These are phyloP conservation scores for Capitulum mitella DNA, from an alignment of 2,888 invertebrate species.

Conservation along the genomic window DNA sequence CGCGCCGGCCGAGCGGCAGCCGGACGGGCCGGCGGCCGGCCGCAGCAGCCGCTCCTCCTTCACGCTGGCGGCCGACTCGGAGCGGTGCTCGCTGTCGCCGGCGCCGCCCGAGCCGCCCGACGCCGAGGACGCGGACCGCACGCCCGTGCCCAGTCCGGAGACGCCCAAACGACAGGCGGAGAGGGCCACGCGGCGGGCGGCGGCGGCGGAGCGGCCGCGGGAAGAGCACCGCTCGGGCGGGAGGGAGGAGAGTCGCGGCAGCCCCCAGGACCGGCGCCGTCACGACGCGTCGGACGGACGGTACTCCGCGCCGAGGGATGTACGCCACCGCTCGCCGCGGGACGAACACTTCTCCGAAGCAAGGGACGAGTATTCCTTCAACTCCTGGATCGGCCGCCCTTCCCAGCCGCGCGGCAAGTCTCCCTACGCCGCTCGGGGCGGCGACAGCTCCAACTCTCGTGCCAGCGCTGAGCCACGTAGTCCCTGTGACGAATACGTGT, in stretches of 20 bases:
- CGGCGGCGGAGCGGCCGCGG: background rate
- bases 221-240: background rate
- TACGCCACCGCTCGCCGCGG: background rate
- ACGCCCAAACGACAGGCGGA: background rate
- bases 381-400: too few relatives aligned
- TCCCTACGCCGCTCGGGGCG: too few relatives aligned
- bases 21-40: background rate
- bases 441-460: background rate
- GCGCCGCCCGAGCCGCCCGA: background rate
- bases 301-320: background rate
- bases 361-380: background rate
- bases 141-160: background rate
- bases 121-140: background rate
- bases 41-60: background rate
- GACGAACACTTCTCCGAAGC: background rate
- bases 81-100: background rate
- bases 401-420: too few relatives aligned
- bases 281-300: background rate
- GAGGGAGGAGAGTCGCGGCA: background rate
- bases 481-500: background rate
- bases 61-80: background rate
- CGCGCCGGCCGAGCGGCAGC: background rate
- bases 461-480: background rate
- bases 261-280: background rate
- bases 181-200: background rate